Base-by-base conservation (phyloP, 2,113 vertebrate species). In the Peromyscus polionotus region DNA sequence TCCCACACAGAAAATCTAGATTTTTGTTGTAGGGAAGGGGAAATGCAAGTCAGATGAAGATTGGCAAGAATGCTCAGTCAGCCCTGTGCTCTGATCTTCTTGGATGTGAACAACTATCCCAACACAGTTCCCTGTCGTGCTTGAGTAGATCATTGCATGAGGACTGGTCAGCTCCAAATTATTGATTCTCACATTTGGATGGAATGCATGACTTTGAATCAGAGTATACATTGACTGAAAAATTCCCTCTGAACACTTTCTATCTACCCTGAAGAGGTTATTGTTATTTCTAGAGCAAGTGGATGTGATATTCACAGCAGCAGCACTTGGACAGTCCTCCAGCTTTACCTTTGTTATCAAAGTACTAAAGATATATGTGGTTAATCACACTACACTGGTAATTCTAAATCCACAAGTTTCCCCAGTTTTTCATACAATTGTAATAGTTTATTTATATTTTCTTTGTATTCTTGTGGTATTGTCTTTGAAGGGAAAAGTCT, bases 301-400 rank as follows among this genome's bases (percentile, higher is more conserved):
- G 7, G 3, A 2, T 51, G 4, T 70, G 45, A 75, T 8, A 0
- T 26, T 36, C 14, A 20, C 1, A 59, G 54, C 3, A 0, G 3
- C 80, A 65, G 65, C n/a, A 19, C 28, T 10, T 80, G 26, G 7
- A 5, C 7, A 48, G n/a, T 20, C 8, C 33, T 17, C 39, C 42
- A 28, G 85, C 67, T 54, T 83, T 42, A 24, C 20, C 20, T 79
- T 86, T 86, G 16, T 84, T 24, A 72, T 73, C 61, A 39, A 86
- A 85, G 51, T 61, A 65, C 70, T 1, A 59, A 19, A 45, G n/a
- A 16, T 4, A 72, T 19, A 39, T n/a, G 0, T 20, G 13, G 3
- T 84, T 80, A 17, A 28, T 91, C 5, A 26, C 1, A 88, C 4
- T 12, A 54, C 19, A 20, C 57, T 45, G 31, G 54, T 57, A n/a